These are phyloP conservation scores for Anser cygnoides DNA, from an alignment of 2,113 vertebrate species.

Conservation along the genomic window DNA sequence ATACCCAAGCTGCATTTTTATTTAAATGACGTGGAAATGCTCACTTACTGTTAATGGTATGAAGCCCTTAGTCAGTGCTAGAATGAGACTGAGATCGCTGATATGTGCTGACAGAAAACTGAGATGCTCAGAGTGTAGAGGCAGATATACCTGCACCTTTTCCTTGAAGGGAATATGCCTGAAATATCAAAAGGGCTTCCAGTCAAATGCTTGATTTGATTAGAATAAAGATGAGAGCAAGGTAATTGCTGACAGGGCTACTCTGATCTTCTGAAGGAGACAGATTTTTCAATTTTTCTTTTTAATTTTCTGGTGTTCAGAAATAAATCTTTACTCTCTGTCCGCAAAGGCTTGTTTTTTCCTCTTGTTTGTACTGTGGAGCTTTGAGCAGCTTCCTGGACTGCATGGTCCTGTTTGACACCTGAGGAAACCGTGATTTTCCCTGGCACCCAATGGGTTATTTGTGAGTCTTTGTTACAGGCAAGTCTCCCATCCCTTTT, in stretches of 20 bases:
- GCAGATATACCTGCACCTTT: background rate
- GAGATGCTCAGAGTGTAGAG: background rate
- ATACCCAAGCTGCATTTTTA: background rate
- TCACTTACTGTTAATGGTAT: background rate
- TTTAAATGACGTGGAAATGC: background rate
- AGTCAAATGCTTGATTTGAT: background rate
- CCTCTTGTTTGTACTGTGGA: background rate
- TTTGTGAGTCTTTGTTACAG: background rate
- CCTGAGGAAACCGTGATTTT: background rate
- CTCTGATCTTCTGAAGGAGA: background rate
- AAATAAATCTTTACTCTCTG: background rate
- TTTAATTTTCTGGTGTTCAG: background rate
- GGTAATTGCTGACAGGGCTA: background rate
- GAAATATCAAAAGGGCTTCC: background rate
- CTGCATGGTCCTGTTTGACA: background rate
- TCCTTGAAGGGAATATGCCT: background rate
- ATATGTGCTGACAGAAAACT: background rate
- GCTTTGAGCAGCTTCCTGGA: background rate
- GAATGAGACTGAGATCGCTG: background rate
- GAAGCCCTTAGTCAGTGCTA: background rate
- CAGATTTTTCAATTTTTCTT: background rate
- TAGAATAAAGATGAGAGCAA: background rate
- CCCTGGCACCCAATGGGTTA: background rate
- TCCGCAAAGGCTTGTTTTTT: accelerated
- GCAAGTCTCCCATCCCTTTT: background rate